Conservation (phyloP, 2,113 vertebrate species). For the Menidia beryllina region DNA sequence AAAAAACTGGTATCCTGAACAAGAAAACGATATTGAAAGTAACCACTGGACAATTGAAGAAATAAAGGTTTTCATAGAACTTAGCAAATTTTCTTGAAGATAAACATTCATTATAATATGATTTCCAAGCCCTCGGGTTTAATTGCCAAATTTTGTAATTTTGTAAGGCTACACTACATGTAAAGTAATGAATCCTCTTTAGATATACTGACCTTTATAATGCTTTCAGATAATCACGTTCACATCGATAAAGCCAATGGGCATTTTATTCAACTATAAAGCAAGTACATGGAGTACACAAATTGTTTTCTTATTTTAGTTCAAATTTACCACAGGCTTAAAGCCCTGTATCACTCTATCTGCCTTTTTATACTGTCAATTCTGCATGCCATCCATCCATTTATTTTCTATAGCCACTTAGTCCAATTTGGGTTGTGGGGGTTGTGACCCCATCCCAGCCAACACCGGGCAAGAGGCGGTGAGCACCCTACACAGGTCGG, state of each 20-base stretch:
- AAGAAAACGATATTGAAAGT: neutral
- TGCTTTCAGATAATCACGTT: constrained; percentile 4
- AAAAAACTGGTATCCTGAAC: neutral
- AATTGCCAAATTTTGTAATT: neutral
- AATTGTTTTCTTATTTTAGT: neutral
- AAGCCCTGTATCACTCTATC: neutral
- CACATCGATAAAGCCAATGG: neutral
- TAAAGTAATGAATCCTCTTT: constrained; percentile 17
- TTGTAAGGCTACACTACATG: constrained; percentile 17
- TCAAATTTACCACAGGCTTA: neutral
- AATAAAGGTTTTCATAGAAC: constrained; percentile 26
- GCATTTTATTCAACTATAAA: neutral
- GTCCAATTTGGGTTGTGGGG: too few relatives aligned
- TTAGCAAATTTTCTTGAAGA: neutral
- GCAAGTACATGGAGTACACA: neutral
- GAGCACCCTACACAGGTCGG: too few relatives aligned
- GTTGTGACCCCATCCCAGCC: too few relatives aligned
- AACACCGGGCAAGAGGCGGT: too few relatives aligned
- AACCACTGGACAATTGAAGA: constrained; percentile 5
- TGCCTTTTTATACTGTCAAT: too few relatives aligned
- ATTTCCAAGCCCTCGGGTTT: neutral
- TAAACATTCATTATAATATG: neutral
- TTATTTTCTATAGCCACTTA: too few relatives aligned
- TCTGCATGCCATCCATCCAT: too few relatives aligned
- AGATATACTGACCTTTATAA: constrained; percentile 19